Percentiles rank a stretch among this genome's conserved stretches.
phyloP scores from a whole-genome alignment of 2,797 vertebrate species.

The Anableps anableps region DNA sequence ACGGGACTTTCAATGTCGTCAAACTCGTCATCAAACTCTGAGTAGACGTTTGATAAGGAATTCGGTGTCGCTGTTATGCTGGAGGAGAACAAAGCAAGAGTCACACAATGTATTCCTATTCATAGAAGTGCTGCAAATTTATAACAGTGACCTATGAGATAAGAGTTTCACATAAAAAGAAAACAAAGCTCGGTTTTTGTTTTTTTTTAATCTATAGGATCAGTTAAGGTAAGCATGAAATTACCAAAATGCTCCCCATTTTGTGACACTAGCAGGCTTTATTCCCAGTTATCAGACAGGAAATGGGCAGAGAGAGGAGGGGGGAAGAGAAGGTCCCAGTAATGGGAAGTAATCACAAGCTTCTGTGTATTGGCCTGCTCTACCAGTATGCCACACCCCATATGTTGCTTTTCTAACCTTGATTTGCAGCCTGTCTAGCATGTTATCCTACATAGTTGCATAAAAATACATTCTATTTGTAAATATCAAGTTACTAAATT shows the following conservation, averaged over 20 bases:
- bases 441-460: neutral
- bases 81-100: conserved; percentile 32
- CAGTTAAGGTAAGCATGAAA: neutral
- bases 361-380: neutral
- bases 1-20: conserved; percentile 79
- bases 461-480: neutral
- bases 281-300: neutral
- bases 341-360: neutral
- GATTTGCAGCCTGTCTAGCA: neutral
- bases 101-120: neutral
- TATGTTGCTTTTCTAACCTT: neutral
- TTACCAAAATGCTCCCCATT: neutral
- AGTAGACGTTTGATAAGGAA: conserved; percentile 70
- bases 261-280: neutral
- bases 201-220: neutral
- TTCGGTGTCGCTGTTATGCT: conserved; percentile 69
- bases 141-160: neutral
- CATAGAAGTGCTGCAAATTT: neutral
- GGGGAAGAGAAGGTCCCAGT: neutral
- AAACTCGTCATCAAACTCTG: conserved; percentile 88
- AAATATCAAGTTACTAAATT: neutral
- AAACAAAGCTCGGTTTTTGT: neutral
- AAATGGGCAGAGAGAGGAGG: neutral
- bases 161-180: neutral
- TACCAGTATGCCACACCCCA: neutral